Evolutionary conservation across 1,140 invertebrate species (phyloP).

Genomic region (Kradibia gibbosae): DNA sequence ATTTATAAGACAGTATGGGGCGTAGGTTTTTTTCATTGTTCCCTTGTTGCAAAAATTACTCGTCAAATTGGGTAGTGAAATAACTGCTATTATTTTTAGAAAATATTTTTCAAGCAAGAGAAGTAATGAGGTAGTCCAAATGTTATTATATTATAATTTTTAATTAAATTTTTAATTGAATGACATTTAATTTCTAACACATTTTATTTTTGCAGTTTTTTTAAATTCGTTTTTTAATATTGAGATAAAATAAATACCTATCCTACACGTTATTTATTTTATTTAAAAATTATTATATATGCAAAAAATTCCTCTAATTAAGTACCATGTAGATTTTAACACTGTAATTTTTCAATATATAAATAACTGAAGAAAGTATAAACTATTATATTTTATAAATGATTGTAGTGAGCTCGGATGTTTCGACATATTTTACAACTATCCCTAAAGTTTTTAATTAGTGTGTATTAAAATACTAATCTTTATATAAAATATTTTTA

Average conservation of each 20-base stretch:
- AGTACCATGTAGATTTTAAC: too few relatives aligned
- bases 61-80: neutral
- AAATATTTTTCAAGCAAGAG: neutral
- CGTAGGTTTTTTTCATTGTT: slow-evolving; percentile 17
- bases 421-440: too few relatives aligned
- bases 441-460: too few relatives aligned
- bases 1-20: neutral
- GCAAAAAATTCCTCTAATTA: too few relatives aligned
- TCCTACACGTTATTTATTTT: too few relatives aligned
- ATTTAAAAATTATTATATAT: too few relatives aligned
- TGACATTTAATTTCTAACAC: neutral
- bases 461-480: too few relatives aligned
- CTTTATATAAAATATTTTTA: too few relatives aligned
- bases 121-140: slow-evolving; percentile 17
- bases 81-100: neutral
- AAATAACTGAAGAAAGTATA: too few relatives aligned
- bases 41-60: slow-evolving; percentile 44
- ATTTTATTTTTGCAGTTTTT: neutral
- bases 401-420: too few relatives aligned
- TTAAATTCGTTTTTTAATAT: neutral
- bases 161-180: slow-evolving; percentile 35
- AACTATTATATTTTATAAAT: too few relatives aligned
- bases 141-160: slow-evolving; percentile 40
- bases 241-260: neutral
- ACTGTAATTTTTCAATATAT: too few relatives aligned